Base-by-base conservation (phyloP, 2,888 invertebrate species). In the Lepeophtheirus nordmannii region DNA sequence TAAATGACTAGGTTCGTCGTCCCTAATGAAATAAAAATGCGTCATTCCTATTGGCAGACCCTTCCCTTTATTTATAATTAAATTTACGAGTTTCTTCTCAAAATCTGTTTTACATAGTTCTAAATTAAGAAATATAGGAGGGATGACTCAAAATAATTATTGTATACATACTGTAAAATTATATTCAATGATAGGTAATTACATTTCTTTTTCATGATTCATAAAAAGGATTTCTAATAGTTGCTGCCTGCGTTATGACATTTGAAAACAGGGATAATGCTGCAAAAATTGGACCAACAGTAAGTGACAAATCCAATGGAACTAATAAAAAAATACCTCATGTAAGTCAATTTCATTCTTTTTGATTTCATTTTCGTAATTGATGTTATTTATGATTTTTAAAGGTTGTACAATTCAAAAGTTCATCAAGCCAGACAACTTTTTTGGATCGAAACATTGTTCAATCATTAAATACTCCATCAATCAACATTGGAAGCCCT, bases 201-300 rank as follows among this genome's bases (percentile, higher is more conserved):
- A n/a, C n/a, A n/a, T n/a, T n/a, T n/a, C n/a, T n/a, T n/a, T n/a
- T n/a, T n/a, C n/a, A n/a, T n/a, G n/a, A n/a, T n/a, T n/a, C n/a
- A n/a, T n/a, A n/a, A 30, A 10, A 73, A 88, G 87, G 90, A 53
- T 96, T 96, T 75, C 89, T 93, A 71, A 89, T 96, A 56, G 94
- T 96, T 23, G 91, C 94, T 39, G 92, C 94, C 0, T 94, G 94
- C 74, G 96, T 97, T 65, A 91, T 96, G 87, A 96, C 94, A n/a
- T 92, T 96, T 74, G 96, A 96, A 74, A 91, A 92, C 0, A 82
- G 94, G 3, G 96, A 96, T 76, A 89, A 89, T 69, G 89, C 94
- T 0, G 89, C 92, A 1, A 87, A 87, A 75, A 89, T 93, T 65
- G 88, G 89, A 17, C 90, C 90, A 1, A 88, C 89, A 14, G 41